Conservation (phyloP, 2,797 vertebrate genomes). For the Parambassis ranga region DNA sequence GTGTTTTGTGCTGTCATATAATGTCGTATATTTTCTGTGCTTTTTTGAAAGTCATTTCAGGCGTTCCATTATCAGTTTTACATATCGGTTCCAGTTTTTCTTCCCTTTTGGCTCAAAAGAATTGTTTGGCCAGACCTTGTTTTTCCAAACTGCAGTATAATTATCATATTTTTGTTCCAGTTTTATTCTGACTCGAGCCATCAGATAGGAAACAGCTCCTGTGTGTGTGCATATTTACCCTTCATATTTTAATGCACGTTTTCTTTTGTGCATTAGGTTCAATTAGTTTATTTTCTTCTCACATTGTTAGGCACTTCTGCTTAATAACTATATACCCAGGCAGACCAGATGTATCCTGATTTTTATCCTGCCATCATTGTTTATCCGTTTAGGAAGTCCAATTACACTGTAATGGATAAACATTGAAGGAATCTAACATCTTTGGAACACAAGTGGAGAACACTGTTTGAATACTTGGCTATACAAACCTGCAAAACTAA, state of each 20-base stretch:
- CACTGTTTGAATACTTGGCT: neutral
- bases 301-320: constrained; percentile 1
- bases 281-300: constrained; percentile 1
- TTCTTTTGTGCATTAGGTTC: neutral
- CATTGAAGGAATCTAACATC: constrained; percentile 15
- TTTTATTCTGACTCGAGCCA: constrained; percentile 6
- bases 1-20: constrained; percentile 25
- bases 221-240: neutral
- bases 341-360: constrained; percentile 44
- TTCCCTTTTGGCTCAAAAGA: neutral
- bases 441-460: neutral
- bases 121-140: neutral
- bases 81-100: neutral
- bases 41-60: constrained; percentile 22
- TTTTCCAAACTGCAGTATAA: constrained; percentile 4
- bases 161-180: constrained; percentile 3
- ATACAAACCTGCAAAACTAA: neutral
- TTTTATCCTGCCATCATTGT: constrained; percentile 27
- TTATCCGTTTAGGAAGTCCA: constrained; percentile 43
- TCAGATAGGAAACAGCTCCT: neutral
- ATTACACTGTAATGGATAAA: constrained; percentile 42
- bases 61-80: constrained; percentile 10
- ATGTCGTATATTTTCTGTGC: constrained; percentile 8
- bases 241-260: neutral
- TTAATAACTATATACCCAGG: constrained; percentile 28